Evolutionary conservation across 2,113 vertebrate species (phyloP).

Genomic region (Arvicanthis niloticus): DNA sequence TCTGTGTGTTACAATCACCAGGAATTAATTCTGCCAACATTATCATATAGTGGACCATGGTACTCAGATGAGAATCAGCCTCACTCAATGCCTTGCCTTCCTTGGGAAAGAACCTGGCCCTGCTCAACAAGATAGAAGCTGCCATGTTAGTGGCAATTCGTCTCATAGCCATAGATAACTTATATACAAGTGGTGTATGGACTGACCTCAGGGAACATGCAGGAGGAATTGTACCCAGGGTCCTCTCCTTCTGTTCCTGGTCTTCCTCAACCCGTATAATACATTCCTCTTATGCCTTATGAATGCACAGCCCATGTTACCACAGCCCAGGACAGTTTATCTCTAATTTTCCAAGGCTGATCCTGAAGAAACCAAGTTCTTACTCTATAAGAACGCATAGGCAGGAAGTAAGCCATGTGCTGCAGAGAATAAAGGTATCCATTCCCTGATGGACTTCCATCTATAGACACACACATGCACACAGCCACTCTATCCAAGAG

Average conservation of each 20-base stretch:
- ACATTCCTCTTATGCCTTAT: too few relatives aligned
- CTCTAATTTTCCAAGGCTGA: not conserved
- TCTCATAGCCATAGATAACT: not conserved
- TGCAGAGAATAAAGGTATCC: not conserved
- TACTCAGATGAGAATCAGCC: not conserved
- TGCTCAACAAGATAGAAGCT: not conserved
- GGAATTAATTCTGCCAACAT: not conserved
- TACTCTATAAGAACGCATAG: not conserved
- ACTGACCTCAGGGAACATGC: not conserved
- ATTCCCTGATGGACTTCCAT: not conserved
- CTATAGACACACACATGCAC: not conserved
- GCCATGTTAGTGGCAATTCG: not conserved
- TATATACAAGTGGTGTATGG: accelerated
- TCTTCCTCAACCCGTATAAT: accelerated
- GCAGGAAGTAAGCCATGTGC: not conserved
- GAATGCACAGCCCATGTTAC: not conserved
- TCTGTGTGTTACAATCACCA: not conserved
- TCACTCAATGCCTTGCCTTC: not conserved
- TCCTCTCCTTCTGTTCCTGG: not conserved
- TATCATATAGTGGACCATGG: not conserved
- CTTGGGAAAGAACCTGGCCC: not conserved
- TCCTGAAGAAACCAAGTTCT: not conserved
- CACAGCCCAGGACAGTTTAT: not conserved
- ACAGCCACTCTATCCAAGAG: not conserved
- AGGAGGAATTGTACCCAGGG: not conserved